These are phyloP conservation scores for Pomatorhinus ruficollis DNA, from an alignment of 2,113 vertebrate genomes.

Conservation along the genomic window DNA sequence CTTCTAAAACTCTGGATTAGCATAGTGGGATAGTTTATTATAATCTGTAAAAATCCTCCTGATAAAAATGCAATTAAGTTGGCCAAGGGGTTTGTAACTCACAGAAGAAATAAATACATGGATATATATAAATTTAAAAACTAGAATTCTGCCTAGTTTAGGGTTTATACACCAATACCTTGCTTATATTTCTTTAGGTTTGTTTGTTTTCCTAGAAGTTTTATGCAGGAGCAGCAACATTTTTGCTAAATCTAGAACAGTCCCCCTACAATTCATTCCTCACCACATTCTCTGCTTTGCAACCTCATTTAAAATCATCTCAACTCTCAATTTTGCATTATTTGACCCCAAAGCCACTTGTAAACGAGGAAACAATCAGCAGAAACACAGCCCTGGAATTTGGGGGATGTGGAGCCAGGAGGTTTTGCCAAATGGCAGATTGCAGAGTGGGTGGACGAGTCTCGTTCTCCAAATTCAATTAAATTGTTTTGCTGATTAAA, in stretches of 20 bases:
- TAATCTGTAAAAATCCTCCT: conserved; percentile 17
- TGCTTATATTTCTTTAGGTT: background rate
- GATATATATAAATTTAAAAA: background rate
- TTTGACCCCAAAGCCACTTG: background rate
- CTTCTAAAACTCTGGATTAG: background rate
- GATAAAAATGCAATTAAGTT: conserved; percentile 18
- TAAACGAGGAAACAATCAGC: background rate
- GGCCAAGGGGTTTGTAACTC: background rate
- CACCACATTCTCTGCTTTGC: background rate
- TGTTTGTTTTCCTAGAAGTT: background rate
- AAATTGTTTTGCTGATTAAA: background rate
- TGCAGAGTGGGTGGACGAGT: background rate
- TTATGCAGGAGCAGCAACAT: background rate
- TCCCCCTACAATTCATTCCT: background rate
- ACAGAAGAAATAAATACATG: background rate
- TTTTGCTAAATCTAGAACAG: background rate
- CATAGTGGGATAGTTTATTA: background rate
- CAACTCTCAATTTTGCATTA: background rate
- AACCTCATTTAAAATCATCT: background rate
- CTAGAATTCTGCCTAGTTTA: background rate
- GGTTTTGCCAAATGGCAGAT: background rate
- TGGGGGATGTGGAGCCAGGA: background rate
- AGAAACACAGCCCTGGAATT: background rate
- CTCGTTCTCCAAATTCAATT: background rate
- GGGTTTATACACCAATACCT: background rate